Base-by-base conservation (phyloP, 1,140 invertebrate genomes). In the Trichoplusia ni region DNA sequence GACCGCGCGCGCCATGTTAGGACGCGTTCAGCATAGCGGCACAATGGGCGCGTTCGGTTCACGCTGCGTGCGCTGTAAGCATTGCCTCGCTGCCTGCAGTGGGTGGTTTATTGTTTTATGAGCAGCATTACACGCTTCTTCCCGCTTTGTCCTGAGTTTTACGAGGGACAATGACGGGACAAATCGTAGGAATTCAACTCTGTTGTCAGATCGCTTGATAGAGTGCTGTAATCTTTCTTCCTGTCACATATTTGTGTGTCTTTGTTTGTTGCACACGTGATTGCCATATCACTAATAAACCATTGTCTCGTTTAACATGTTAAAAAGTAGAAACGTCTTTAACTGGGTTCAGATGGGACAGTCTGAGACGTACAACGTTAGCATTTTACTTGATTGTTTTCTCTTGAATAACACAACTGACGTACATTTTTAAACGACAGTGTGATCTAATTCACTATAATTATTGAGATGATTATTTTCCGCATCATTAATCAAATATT, bases 21-120 rank as follows among this genome's bases (percentile, higher is more conserved):
- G 56, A 33, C 27, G 49, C 27, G 35, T 64, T 64, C 25, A 40
- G 35, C 13, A 18, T 25, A 9, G 4, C 13, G 6, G 16, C n/a
- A 54, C 61, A 54, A 64, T 63, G 18, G 49, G 29, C 40, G 61
- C 51, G 49, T 64, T 46, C 38, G 29, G 37, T 54, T 19, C 51
- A 46, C 40, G 61, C 47, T 31, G 46, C 29, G 44, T 42, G 33
- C 23, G 7, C 31, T 49, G 16, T n/a, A 40, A 46, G 3, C 18
- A 2, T 13, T 1, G 31, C 27, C n/a, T 25, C 40, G 27, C 33
- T 29, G 9, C 56, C 27, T 53, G 4, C 47, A 16, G 44, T 77
- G 69, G 78, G 79, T 75, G 79, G 78, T 82, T 82, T 82, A 82
- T 82, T 81, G 80, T 82, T 82, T 82, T 81, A 82, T 64, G 64